phyloP scores from a whole-genome alignment of 2,113 vertebrate genomes.

The Podocnemis expansa region DNA sequence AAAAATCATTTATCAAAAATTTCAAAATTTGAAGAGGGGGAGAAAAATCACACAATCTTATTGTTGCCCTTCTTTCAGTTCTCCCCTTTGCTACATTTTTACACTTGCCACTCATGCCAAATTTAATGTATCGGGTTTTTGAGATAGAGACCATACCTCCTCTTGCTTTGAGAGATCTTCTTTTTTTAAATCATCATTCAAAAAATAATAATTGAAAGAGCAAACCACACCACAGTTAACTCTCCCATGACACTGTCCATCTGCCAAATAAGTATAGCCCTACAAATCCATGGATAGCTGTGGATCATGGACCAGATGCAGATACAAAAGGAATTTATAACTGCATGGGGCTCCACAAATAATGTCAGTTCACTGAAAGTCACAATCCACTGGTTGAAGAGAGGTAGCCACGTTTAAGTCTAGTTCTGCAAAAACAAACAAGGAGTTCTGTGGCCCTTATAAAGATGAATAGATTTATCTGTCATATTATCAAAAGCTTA shows the following conservation, averaged over 20 bases:
- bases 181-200: neutral
- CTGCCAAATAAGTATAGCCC: neutral
- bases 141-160: neutral
- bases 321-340: too few relatives aligned
- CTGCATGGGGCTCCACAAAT: too few relatives aligned
- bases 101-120: neutral
- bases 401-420: too few relatives aligned
- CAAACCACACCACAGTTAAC: neutral
- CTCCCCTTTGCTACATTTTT: neutral
- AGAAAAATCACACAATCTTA: neutral
- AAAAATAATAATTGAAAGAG: neutral
- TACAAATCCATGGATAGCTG: too few relatives aligned
- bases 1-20: neutral
- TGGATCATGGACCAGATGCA: too few relatives aligned
- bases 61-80: neutral
- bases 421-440: too few relatives aligned
- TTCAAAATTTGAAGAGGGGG: too few relatives aligned
- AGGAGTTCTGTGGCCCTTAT: too few relatives aligned
- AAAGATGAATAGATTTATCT: too few relatives aligned
- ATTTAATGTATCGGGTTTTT: neutral
- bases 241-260: neutral
- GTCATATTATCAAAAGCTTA: too few relatives aligned
- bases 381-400: too few relatives aligned
- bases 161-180: neutral
- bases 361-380: too few relatives aligned